phyloP scores from a whole-genome alignment of 2,113 vertebrate genomes.

The Leiothrix lutea region DNA sequence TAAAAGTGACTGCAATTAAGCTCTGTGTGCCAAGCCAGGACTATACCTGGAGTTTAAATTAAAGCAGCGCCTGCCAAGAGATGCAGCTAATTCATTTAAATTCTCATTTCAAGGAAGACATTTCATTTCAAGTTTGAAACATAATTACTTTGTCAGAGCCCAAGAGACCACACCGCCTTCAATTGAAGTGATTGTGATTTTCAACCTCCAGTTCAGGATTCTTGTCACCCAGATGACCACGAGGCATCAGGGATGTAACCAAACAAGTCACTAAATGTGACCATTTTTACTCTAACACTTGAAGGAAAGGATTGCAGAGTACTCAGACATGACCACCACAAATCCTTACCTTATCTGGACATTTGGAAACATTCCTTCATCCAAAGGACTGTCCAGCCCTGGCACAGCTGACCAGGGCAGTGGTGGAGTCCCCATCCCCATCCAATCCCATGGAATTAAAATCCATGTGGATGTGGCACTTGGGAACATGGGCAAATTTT shows the following conservation, averaged over 20 bases:
- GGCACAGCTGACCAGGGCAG: background rate
- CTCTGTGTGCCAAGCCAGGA: conserved; percentile 6
- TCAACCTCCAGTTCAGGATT: background rate
- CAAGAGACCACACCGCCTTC: background rate
- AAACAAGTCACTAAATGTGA: accelerated
- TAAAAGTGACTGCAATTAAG: conserved; percentile 30
- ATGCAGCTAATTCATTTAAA: conserved; percentile 50
- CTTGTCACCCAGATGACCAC: background rate
- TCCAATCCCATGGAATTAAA: too few relatives aligned
- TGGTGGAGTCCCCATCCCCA: background rate
- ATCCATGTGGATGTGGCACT: background rate
- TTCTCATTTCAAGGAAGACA: conserved; percentile 27
- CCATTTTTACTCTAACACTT: accelerated
- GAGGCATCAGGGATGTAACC: background rate
- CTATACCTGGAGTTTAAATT: conserved; percentile 38
- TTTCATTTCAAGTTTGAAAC: conserved; percentile 41
- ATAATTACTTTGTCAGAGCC: conserved; percentile 31
- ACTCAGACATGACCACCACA: accelerated
- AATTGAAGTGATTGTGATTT: background rate
- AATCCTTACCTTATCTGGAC: background rate
- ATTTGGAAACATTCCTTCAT: background rate
- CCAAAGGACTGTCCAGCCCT: background rate
- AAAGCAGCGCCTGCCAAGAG: background rate
- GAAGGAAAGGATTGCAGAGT: too few relatives aligned
- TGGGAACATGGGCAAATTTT: accelerated